Evolutionary conservation across 23 tunicate genomes (phyloP).

Genomic region (Halocynthia aurantium): DNA sequence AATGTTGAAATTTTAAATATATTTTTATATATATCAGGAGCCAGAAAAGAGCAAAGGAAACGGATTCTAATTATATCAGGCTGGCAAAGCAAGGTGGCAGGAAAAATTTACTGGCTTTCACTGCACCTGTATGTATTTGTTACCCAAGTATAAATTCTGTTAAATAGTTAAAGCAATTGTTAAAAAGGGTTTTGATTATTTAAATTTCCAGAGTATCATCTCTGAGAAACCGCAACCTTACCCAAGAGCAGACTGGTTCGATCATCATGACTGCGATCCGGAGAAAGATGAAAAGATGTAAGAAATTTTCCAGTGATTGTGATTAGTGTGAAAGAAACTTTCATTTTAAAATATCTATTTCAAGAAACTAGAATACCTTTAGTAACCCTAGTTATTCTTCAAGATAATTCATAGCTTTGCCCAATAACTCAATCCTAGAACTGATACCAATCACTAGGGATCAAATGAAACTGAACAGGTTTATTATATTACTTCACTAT

Average conservation of each 20-base stretch:
- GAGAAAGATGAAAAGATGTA: constrained; percentile 75
- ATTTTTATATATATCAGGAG: constrained; percentile 25
- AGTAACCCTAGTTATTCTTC: too few species aligned
- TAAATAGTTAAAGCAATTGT: not conserved
- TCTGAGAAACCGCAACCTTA: constrained; percentile 38
- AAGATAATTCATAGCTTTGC: too few species aligned
- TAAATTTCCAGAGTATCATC: not conserved
- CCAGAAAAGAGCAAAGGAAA: constrained; percentile 28
- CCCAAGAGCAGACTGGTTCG: constrained; percentile 90
- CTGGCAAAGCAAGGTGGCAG: constrained; percentile 87
- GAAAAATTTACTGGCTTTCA: constrained; percentile 53
- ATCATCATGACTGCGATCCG: constrained; percentile 41
- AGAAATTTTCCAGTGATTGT: not conserved
- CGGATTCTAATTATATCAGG: constrained; percentile 65
- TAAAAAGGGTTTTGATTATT: not conserved
- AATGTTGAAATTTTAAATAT: not conserved
- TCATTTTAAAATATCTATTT: too few species aligned
- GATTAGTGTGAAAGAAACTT: too few species aligned
- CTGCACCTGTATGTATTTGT: constrained; percentile 3
- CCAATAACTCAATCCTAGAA: too few species aligned
- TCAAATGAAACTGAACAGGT: too few species aligned
- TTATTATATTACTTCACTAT: too few species aligned
- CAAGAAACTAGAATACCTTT: too few species aligned
- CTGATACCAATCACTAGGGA: too few species aligned
- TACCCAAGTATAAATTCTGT: not conserved